phyloP scores from a whole-genome alignment of 2,888 invertebrate genomes.

The Andrena flavipes region DNA sequence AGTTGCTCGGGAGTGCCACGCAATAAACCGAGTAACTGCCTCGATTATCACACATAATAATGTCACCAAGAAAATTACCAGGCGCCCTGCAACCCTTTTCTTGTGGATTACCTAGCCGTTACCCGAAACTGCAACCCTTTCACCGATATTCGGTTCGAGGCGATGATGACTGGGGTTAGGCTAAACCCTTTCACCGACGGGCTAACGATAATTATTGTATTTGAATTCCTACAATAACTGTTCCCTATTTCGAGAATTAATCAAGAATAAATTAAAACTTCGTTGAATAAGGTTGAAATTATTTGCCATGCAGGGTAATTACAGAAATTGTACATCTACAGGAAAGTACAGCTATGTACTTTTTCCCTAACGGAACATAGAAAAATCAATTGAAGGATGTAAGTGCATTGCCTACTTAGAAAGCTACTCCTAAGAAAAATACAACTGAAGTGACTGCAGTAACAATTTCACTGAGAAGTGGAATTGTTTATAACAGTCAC shows the following conservation, averaged over 20 bases:
- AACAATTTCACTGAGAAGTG: neutral
- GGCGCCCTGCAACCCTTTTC: slow-evolving; percentile 70
- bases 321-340: too few species aligned
- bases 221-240: neutral
- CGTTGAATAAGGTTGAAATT: too few species aligned
- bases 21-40: slow-evolving; percentile 29
- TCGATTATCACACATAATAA: slow-evolving; percentile 71
- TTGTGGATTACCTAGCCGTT: slow-evolving; percentile 55
- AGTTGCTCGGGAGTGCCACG: neutral
- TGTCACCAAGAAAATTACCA: slow-evolving; percentile 57
- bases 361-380: too few species aligned
- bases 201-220: slow-evolving; percentile 28
- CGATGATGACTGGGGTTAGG: slow-evolving; percentile 68
- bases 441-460: neutral
- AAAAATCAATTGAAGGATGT: too few species aligned
- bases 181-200: slow-evolving; percentile 63
- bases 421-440: neutral
- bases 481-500: too few species aligned
- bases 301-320: too few species aligned
- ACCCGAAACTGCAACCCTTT: slow-evolving; percentile 68
- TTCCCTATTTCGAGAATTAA: neutral
- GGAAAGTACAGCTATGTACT: too few species aligned
- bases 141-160: slow-evolving; percentile 51
- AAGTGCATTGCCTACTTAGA: neutral
- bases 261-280: too few species aligned